Base-by-base conservation (phyloP, 2,888 invertebrate genomes). In the Tipula confusa region DNA sequence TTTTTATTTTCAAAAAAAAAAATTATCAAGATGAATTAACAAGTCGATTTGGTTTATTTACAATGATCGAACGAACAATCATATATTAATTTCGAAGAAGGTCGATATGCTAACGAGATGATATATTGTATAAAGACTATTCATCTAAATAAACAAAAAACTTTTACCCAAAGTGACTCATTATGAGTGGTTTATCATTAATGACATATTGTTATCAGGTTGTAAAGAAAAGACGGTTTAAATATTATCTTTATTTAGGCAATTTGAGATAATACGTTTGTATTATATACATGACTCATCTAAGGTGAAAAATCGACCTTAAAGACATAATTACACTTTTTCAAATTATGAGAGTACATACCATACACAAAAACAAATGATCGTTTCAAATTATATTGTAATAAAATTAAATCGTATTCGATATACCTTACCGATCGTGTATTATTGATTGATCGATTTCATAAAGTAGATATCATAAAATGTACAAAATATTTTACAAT, bases 101-200 rank as follows among this genome's bases (percentile, higher is more conserved):
- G 64, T 64, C 64, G 64, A 64, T 64, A 64, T 64, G 64, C 64
- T 64, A 64, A 64, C 64, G 64, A 64, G 64, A 24, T 64, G 64
- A 9, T 64, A 64, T 64, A 24, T 48, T 31, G 13, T 38, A 38
- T 13, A 9, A 9, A 18, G 9, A 64, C 3, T 24, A 18, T 64
- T 18, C 24, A 64, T 64, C 7, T 18, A 64, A 64, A 9, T 64
- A 64, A 24, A 24, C 64, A 64, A 24, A 18, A 13, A 64, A 64
- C 64, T 18, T 48, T 48, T 48, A 48, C 48, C 48, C 18, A 64
- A 24, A 11, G 1, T 24, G 64, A 64, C 24, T 64, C 24, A 64
- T 48, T 18, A 1, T 33, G 2, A 18, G 64, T 64, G 9, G 24
- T 64, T 64, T 64, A 64, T 64, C 64, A 64, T 64, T 64, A 64